These are phyloP conservation scores for Dinothrombium tinctorium DNA, from an alignment of 1,140 invertebrate species.

Conservation along the genomic window DNA sequence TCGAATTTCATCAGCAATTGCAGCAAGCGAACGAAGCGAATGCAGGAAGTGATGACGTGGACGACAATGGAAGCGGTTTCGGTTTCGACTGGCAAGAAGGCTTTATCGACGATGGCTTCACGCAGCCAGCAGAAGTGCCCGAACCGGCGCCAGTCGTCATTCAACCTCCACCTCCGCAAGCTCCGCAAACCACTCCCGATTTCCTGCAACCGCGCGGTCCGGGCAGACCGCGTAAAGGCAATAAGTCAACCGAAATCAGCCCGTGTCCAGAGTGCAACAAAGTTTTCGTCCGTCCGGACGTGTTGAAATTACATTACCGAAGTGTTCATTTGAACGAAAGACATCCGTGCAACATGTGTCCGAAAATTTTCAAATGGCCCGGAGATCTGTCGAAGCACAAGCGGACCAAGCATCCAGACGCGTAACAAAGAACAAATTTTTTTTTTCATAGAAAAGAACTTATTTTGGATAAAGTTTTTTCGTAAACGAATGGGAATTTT, in stretches of 20 bases:
- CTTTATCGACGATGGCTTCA: neutral
- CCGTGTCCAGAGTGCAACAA: slow-evolving; percentile 5
- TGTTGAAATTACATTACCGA: slow-evolving; percentile 3
- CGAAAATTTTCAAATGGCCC: slow-evolving; percentile 7
- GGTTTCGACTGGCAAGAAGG: slow-evolving; percentile 1
- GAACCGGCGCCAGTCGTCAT: neutral
- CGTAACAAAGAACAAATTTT: too few relatives aligned
- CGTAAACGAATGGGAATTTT: too few relatives aligned
- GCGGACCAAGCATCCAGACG: neutral
- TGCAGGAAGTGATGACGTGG: neutral
- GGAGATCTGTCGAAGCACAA: slow-evolving; percentile 5
- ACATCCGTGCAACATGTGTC: slow-evolving; percentile 5
- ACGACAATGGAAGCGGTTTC: neutral
- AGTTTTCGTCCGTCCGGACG: slow-evolving; percentile 4
- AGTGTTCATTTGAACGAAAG: slow-evolving; percentile 3
- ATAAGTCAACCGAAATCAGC: slow-evolving; percentile 2
- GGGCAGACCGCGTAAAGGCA: slow-evolving; percentile 6
- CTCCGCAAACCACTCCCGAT: slow-evolving; percentile 1
- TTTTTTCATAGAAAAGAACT: too few relatives aligned
- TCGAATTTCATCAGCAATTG: slow-evolving; percentile 5
- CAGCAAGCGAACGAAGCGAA: neutral
- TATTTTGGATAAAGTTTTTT: too few relatives aligned
- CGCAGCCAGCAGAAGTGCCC: neutral
- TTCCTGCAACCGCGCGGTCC: slow-evolving; percentile 5
- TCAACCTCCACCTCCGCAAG: neutral